Evolutionary conservation across 1,140 invertebrate genomes (phyloP).

Genomic region (Brachionus calyciflorus): DNA sequence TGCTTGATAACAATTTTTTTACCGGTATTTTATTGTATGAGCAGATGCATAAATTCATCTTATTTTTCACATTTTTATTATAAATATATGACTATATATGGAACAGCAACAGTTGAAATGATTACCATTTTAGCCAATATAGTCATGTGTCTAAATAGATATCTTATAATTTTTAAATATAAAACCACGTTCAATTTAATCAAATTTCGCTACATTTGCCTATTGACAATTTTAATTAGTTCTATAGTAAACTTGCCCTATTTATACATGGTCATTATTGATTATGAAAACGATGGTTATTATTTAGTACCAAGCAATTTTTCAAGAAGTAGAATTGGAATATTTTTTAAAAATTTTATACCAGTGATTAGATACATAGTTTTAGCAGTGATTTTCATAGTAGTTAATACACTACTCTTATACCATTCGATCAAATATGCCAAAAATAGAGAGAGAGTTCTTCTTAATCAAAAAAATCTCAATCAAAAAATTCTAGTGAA

Average conservation of each 20-base stretch:
- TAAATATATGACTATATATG: background rate
- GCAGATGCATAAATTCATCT: background rate
- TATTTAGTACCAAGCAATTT: background rate
- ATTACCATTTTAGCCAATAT: constrained; percentile 19
- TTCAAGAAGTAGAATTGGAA: background rate
- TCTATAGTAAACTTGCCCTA: background rate
- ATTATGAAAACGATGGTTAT: background rate
- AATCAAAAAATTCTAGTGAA: no score
- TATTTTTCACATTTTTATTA: constrained; percentile 19
- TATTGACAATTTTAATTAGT: background rate
- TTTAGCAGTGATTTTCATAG: background rate
- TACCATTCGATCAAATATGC: background rate
- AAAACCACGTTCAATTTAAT: background rate
- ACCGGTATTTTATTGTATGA: background rate
- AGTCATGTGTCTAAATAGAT: constrained; percentile 2
- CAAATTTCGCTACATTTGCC: background rate
- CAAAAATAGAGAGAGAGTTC: background rate
- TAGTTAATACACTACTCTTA: background rate
- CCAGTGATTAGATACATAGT: constrained; percentile 8
- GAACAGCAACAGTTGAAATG: background rate
- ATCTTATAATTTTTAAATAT: constrained; percentile 25
- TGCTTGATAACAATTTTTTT: constrained; percentile 12
- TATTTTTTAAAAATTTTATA: constrained; percentile 2
- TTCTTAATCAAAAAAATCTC: background rate
- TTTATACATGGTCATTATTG: constrained; percentile 7